Evolutionary conservation across 2,113 vertebrate genomes (phyloP).

Genomic region (Prolemur simus): DNA sequence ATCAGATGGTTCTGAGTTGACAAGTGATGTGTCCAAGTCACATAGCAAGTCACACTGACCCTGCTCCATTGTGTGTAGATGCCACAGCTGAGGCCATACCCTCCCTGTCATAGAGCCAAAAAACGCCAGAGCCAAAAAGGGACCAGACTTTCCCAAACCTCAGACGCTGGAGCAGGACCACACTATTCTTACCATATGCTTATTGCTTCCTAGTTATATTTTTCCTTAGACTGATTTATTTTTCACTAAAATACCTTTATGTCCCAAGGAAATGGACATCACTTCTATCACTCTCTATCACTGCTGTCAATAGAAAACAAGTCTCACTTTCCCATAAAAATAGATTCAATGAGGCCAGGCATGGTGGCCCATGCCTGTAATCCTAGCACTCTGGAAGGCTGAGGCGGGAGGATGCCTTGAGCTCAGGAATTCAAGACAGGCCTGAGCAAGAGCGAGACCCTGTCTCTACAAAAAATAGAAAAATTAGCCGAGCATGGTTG

Average conservation of each 20-base stretch:
- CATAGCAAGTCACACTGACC: background rate
- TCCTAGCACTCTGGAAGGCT: too few relatives aligned
- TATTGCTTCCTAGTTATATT: background rate
- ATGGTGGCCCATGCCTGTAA: background rate
- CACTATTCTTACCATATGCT: background rate
- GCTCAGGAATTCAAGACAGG: too few relatives aligned
- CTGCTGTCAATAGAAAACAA: background rate
- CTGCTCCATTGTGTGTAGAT: background rate
- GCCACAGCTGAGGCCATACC: background rate
- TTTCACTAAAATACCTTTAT: background rate
- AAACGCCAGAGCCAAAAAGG: background rate
- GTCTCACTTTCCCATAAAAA: background rate
- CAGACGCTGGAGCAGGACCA: background rate
- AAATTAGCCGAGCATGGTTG: too few relatives aligned
- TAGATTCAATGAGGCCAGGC: background rate
- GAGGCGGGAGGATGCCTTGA: too few relatives aligned
- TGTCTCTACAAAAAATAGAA: too few relatives aligned
- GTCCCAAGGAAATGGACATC: background rate
- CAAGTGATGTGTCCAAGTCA: background rate
- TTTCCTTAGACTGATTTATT: background rate
- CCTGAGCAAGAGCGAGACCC: too few relatives aligned
- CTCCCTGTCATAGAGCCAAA: background rate
- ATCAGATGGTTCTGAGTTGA: background rate
- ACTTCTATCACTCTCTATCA: background rate
- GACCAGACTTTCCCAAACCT: background rate